These are phyloP conservation scores for Irena cyanogastra DNA, from an alignment of 2,113 vertebrate genomes.

Conservation along the genomic window DNA sequence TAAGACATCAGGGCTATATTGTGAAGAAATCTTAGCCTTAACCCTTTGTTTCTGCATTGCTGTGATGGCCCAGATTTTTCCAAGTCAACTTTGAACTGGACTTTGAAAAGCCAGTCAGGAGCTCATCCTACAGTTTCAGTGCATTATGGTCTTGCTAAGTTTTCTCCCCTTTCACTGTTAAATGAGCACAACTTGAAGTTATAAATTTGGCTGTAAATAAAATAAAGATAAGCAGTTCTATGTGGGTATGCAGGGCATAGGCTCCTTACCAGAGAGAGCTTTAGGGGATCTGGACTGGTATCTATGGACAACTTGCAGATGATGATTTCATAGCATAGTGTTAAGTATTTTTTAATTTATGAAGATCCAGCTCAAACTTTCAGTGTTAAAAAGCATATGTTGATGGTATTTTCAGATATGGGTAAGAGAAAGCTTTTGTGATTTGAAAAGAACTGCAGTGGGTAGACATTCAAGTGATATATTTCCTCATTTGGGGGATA, in stretches of 20 bases:
- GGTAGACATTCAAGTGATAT: neutral
- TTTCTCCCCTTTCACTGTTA: neutral
- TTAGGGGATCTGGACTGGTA: neutral
- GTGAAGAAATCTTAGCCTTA: neutral
- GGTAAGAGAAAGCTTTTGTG: neutral
- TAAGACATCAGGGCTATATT: neutral
- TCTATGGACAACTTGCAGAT: neutral
- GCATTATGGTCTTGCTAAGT: neutral
- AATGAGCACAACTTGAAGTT: neutral
- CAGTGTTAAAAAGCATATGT: neutral
- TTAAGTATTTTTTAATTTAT: neutral
- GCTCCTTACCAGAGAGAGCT: rapidly evolving
- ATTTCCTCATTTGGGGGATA: neutral
- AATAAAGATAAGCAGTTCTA: neutral
- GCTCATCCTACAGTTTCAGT: neutral
- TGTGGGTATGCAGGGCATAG: neutral
- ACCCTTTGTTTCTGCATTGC: neutral
- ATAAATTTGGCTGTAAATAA: neutral
- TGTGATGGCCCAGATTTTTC: neutral
- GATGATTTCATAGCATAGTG: neutral
- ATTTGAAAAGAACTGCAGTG: neutral
- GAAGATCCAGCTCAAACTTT: neutral
- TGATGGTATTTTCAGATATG: neutral
- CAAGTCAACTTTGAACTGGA: too few relatives aligned
- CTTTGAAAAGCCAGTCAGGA: neutral